Evolutionary conservation across 2,888 invertebrate species (phyloP).

Genomic region (Pristionchus japonicus): DNA sequence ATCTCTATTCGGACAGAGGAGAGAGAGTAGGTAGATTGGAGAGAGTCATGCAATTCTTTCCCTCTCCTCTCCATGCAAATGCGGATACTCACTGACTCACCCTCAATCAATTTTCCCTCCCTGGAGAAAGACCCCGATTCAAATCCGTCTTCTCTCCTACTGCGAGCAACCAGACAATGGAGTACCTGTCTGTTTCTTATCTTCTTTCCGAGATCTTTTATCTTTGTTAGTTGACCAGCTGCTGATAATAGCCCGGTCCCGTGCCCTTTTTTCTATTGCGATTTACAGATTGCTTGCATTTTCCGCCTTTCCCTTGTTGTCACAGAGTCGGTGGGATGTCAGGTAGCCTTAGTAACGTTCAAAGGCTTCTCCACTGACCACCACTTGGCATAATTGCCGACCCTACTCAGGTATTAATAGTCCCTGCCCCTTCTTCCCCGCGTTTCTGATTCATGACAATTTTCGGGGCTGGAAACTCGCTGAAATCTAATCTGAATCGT

Average conservation of each 20-base stretch:
- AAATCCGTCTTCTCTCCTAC: not conserved
- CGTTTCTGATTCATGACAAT: not conserved
- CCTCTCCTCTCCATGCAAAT: not conserved
- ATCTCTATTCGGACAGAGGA: too few relatives aligned
- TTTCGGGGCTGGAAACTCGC: too few relatives aligned
- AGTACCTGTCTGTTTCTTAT: not conserved
- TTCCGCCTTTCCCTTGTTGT: not conserved
- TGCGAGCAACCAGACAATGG: not conserved
- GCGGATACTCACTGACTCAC: conserved; percentile 20
- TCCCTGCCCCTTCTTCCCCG: not conserved
- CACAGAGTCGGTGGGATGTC: not conserved
- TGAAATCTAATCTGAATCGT: too few relatives aligned
- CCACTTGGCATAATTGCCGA: not conserved
- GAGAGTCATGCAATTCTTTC: too few relatives aligned
- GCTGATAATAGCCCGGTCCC: not conserved
- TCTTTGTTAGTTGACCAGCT: not conserved
- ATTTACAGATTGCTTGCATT: not conserved
- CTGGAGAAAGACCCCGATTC: not conserved
- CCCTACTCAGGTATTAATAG: not conserved
- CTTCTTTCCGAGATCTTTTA: not conserved
- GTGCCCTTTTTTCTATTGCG: not conserved
- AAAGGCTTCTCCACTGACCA: not conserved
- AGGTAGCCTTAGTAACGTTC: not conserved
- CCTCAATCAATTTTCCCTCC: conserved; percentile 31
- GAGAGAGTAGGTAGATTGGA: too few relatives aligned